phyloP scores from a whole-genome alignment of 2,113 vertebrate genomes.

The Lagopus leucura region DNA sequence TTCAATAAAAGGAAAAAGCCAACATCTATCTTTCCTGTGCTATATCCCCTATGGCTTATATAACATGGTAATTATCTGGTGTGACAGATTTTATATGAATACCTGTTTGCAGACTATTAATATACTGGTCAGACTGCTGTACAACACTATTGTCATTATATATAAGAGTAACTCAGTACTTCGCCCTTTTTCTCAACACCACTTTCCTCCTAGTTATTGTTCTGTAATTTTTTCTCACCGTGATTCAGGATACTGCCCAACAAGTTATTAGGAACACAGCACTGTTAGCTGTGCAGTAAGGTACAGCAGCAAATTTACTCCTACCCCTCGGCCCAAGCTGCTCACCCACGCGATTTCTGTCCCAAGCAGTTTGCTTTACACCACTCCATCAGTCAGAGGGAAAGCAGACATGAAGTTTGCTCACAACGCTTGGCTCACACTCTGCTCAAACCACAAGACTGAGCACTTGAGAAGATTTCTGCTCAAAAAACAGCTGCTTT shows the following conservation, averaged over 20 bases:
- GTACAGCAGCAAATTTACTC: not conserved
- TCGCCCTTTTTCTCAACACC: not conserved
- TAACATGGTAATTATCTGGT: not conserved
- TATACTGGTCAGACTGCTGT: not conserved
- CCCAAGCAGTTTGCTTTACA: not conserved
- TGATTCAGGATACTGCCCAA: not conserved
- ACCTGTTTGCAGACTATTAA: not conserved
- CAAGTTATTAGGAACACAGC: not conserved
- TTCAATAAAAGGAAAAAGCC: not conserved
- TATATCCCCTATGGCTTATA: not conserved
- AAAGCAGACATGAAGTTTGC: not conserved
- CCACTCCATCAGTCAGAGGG: not conserved
- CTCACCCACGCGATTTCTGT: not conserved
- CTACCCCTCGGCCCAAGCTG: not conserved
- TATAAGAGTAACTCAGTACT: not conserved
- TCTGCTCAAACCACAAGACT: conserved; percentile 32
- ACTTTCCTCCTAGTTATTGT: not conserved
- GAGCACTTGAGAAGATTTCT: conserved; percentile 58
- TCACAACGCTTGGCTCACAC: conserved; percentile 13
- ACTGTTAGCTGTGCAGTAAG: not conserved
- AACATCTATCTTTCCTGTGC: not conserved
- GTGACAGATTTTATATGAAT: not conserved
- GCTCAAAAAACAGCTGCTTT: conserved; percentile 67
- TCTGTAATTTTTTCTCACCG: not conserved
- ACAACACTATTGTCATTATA: not conserved